Evolutionary conservation across 2,888 invertebrate species (phyloP), one percentile per base, ranked within the genome.

Genomic region (Caenorhabditis japonica): DNA sequence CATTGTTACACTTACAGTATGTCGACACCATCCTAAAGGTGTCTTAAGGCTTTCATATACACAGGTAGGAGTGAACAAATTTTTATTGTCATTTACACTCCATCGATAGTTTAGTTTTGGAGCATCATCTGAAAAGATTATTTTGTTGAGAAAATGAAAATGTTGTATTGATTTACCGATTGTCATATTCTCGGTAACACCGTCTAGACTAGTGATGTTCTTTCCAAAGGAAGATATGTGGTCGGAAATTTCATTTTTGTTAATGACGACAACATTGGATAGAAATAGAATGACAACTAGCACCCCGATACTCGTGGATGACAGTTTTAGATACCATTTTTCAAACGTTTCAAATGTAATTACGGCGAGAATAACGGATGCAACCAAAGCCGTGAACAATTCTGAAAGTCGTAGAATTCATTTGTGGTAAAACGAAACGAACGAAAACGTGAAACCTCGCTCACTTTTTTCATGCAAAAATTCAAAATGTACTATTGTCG

Each of bases 71-170:
- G 33, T 8, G 5, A 33, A 41, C 0, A 64, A 30, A 8, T 55
- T 47, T 1, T 15, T 12, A 4, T 23, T 15, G n/a, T 68, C 58
- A 8, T 68, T 39, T 1, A 27, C 21, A 27, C 15, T 68, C 52
- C 52, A 52, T 25, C 19, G 7, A 15, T 51, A n/a, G 36, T 68
- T 59, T 3, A 68, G 30, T 3, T 21, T 23, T 3, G 2, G 21
- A 4, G 52, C 59, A n/a, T 68, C 68, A 12, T 68, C 58, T 66
- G 49, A 21, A 58, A 51, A 10, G 44, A 34, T 33, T 39, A 30
- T 8, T n/a, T n/a, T n/a, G n/a, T n/a, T n/a, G 12, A n/a, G 19
- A 13, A 13, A 8, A 0, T 1, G 7, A 1, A 12, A 34, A 33
- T 4, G 12, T 17, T 2, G 34, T 19, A 36, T 5, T 17, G 2